Evolutionary conservation across 2,113 vertebrate genomes (phyloP).

Genomic region (Oncorhynchus gorbuscha): DNA sequence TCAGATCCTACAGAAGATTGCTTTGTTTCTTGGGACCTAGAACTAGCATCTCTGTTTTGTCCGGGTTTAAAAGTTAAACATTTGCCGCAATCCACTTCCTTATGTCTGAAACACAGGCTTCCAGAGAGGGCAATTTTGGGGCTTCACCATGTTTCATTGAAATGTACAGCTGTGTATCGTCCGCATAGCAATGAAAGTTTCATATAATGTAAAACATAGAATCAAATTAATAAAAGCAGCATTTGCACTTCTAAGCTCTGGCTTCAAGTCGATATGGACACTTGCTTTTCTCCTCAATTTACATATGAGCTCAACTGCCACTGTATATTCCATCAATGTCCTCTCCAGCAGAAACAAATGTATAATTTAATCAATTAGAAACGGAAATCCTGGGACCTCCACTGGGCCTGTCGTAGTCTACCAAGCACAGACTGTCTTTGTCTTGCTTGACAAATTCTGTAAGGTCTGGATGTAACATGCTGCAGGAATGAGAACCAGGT

Average conservation of each 20-base stretch:
- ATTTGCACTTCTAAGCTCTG: not conserved
- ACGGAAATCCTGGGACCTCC: not conserved
- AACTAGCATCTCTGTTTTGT: no score
- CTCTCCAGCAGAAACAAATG: constrained; percentile 6
- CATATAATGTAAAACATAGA: not conserved
- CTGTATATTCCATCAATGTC: constrained; percentile 3
- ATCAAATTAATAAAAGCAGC: not conserved
- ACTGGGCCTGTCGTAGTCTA: not conserved
- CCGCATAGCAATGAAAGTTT: no score
- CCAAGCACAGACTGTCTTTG: constrained; percentile 42
- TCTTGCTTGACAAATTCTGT: constrained; percentile 26
- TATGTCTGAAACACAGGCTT: no score
- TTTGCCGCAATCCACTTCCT: no score
- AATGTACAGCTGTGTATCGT: no score
- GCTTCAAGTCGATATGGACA: not conserved
- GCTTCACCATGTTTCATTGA: no score
- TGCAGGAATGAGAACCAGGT: constrained; percentile 56
- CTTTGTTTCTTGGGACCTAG: no score
- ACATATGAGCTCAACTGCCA: constrained; percentile 6
- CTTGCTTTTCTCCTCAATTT: not conserved
- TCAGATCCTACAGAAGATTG: no score
- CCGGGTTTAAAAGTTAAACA: no score
- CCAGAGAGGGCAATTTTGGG: no score
- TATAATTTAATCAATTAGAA: constrained; percentile 18
- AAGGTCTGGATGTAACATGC: constrained; percentile 27